Conservation (phyloP, 2,888 invertebrate genomes). For the Perizoma affinitatum region DNA sequence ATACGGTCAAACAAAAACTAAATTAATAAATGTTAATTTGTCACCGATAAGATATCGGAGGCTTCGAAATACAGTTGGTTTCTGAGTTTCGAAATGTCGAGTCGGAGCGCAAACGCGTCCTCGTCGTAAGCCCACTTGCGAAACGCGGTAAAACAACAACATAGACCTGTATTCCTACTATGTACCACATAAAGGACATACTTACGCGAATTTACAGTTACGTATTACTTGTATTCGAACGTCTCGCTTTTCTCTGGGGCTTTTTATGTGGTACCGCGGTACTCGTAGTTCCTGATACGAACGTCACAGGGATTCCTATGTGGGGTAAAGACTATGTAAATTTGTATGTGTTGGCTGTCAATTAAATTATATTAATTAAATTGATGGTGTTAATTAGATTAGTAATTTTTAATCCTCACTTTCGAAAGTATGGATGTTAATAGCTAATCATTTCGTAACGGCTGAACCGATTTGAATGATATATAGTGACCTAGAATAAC, state of each 20-base stretch:
- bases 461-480: too few relatives aligned
- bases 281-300: too few relatives aligned
- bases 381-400: too few relatives aligned
- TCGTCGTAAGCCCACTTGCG: constrained; percentile 49
- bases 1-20: constrained; percentile 23
- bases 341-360: too few relatives aligned
- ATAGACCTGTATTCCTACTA: constrained; percentile 42
- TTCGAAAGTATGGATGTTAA: too few relatives aligned
- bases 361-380: too few relatives aligned
- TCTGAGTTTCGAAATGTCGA: constrained; percentile 50
- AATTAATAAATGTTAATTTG: constrained; percentile 35
- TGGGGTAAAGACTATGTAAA: too few relatives aligned
- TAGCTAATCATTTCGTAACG: too few relatives aligned
- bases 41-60: constrained; percentile 36
- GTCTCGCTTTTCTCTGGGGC: constrained; percentile 17
- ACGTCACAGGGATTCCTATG: too few relatives aligned
- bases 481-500: too few relatives aligned
- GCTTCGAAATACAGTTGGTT: constrained; percentile 42
- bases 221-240: constrained; percentile 11
- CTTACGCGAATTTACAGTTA: constrained; percentile 16
- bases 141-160: constrained; percentile 45
- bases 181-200: constrained; percentile 33
- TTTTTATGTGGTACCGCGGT: background rate
- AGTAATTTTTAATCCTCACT: too few relatives aligned
- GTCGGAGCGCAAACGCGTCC: constrained; percentile 48